A percentile compares a stretch with the other conserved stretches of the same genome.
Evolutionary conservation across 2,113 vertebrate species (phyloP).

Genomic region (Alethe diademata): DNA sequence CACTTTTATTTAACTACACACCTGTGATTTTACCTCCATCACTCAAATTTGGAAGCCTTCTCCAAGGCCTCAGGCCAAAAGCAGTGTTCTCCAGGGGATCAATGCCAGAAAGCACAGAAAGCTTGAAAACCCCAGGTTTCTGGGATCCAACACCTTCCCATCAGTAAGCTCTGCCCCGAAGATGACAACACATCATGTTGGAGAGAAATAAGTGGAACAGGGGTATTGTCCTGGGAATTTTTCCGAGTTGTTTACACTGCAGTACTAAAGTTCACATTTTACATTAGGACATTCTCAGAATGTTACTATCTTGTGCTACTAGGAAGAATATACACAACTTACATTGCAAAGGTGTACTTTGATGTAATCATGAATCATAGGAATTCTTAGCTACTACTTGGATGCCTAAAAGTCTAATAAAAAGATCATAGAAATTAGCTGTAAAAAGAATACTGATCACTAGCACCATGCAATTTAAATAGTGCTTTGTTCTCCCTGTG

Average conservation of each 20-base stretch:
- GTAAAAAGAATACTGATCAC: neutral
- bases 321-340: neutral
- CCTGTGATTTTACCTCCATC: too few relatives aligned
- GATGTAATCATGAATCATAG: neutral
- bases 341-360: neutral
- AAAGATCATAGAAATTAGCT: neutral
- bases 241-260: neutral
- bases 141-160: neutral
- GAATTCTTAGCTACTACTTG: neutral
- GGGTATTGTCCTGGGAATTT: neutral
- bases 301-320: neutral
- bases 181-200: neutral
- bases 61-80: too few relatives aligned
- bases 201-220: neutral
- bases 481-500: neutral
- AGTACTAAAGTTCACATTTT: neutral
- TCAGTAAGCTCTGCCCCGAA: neutral
- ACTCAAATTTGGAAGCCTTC: too few relatives aligned
- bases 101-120: too few relatives aligned
- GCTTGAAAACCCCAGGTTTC: too few relatives aligned
- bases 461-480: neutral
- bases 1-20: too few relatives aligned
- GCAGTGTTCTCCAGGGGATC: too few relatives aligned
- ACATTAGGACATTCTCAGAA: neutral
- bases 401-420: neutral